These are phyloP conservation scores for Galago senegalensis DNA, from an alignment of 2,797 vertebrate genomes.

Conservation along the genomic window DNA sequence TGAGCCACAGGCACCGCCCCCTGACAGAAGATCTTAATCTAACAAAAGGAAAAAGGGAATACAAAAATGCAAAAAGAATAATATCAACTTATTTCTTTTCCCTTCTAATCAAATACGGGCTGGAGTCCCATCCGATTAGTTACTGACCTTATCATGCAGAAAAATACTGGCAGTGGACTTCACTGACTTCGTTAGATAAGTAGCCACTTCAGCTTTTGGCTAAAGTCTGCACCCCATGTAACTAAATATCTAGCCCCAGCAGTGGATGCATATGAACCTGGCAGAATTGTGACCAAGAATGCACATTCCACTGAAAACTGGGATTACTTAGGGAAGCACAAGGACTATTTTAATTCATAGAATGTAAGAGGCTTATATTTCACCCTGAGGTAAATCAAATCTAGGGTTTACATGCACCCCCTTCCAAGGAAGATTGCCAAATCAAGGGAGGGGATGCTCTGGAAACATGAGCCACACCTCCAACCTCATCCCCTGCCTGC, in stretches of 20 bases:
- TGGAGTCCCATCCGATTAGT: constrained; percentile 56
- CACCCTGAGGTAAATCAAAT: constrained; percentile 72
- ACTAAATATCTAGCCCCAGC: constrained; percentile 52
- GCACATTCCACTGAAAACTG: constrained; percentile 69
- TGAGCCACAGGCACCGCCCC: too few species aligned
- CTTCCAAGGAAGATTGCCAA: constrained; percentile 74
- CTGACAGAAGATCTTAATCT: background rate
- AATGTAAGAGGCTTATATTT: constrained; percentile 75
- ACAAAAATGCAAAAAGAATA: constrained; percentile 42
- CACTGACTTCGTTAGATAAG: constrained; percentile 27
- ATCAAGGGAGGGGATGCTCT: constrained; percentile 40
- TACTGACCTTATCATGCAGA: constrained; percentile 38
- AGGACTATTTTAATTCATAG: constrained; percentile 71
- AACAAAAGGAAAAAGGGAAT: constrained; percentile 53
- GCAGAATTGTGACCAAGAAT: constrained; percentile 55
- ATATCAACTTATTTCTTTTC: constrained; percentile 47
- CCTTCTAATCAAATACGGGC: constrained; percentile 52
- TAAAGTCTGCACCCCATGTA: constrained; percentile 57
- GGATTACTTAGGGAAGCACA: constrained; percentile 56
- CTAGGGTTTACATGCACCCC: constrained; percentile 59
- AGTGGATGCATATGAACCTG: background rate
- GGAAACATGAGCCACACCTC: constrained; percentile 68
- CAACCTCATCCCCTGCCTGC: background rate
- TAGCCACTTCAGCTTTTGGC: constrained; percentile 53
- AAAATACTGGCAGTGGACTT: constrained; percentile 28